Evolutionary conservation across 2,888 invertebrate species (phyloP).

Genomic region (Argyresthia goedartella): DNA sequence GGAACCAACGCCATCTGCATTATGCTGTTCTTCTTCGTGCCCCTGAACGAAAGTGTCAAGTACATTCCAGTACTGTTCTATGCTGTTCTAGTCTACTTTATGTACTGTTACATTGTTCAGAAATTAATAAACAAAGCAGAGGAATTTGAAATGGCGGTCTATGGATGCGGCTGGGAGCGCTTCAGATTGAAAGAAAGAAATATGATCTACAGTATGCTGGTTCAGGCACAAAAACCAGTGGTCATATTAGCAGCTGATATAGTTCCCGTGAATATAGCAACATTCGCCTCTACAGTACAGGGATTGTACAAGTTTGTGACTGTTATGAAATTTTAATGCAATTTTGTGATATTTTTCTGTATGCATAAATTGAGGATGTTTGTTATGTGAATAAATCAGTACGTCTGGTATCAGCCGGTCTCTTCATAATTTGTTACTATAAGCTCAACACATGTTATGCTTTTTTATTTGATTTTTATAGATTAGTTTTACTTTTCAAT

Average conservation of each 20-base stretch:
- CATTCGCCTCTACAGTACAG: slow-evolving; percentile 46
- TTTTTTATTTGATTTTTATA: too few species aligned
- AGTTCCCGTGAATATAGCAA: slow-evolving; percentile 50
- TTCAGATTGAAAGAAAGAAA: slow-evolving; percentile 37
- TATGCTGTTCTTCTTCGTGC: slow-evolving; percentile 38
- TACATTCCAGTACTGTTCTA: slow-evolving; percentile 40
- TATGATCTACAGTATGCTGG: slow-evolving; percentile 33
- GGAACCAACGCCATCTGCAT: slow-evolving; percentile 42
- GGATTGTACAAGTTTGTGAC: slow-evolving; percentile 52
- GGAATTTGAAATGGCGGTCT: slow-evolving; percentile 38
- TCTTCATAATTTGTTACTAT: too few species aligned
- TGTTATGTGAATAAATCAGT: not conserved
- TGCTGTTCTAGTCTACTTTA: slow-evolving; percentile 42
- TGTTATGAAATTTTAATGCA: slow-evolving; percentile 37
- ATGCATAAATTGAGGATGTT: not conserved
- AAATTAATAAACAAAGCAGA: slow-evolving; percentile 41
- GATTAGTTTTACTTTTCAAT: too few species aligned
- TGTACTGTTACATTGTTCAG: slow-evolving; percentile 52
- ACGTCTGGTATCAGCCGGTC: too few species aligned
- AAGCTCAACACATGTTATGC: not conserved
- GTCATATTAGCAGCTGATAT: slow-evolving; percentile 46
- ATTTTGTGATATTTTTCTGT: not conserved
- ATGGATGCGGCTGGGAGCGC: slow-evolving; percentile 55
- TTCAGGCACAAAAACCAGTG: slow-evolving; percentile 41
- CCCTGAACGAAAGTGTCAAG: slow-evolving; percentile 33